phyloP scores from a whole-genome alignment of 2,888 invertebrate genomes.

The Furcula furcula region DNA sequence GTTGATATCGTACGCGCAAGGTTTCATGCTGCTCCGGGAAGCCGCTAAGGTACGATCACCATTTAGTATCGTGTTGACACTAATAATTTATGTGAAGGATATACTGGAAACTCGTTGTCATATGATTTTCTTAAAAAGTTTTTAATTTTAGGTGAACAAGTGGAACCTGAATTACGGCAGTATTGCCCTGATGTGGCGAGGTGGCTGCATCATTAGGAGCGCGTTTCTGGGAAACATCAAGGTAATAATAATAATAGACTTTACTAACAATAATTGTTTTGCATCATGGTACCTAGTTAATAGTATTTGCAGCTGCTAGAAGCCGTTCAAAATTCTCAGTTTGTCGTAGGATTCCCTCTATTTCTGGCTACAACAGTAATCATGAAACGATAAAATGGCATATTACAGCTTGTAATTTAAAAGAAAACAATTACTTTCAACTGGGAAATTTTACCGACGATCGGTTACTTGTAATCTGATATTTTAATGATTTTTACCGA shows the following conservation, averaged over 20 bases:
- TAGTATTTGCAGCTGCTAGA: no score
- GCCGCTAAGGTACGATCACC: constrained; percentile 87
- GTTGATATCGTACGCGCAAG: constrained; percentile 99
- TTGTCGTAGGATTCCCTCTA: no score
- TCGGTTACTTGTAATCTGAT: no score
- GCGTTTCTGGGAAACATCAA: constrained; percentile 74
- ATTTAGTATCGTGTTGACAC: background rate
- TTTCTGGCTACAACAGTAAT: no score
- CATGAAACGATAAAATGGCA: no score
- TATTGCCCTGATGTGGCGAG: constrained; percentile 99
- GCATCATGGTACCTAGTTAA: no score
- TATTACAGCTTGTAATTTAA: no score
- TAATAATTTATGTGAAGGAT: background rate
- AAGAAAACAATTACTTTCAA: no score
- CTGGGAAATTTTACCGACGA: no score
- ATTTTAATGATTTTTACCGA: no score
- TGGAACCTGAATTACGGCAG: constrained; percentile 99
- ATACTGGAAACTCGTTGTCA: background rate
- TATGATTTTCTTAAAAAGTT: background rate
- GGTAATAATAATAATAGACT: constrained; percentile 38
- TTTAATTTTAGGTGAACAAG: constrained; percentile 77
- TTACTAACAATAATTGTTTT: no score
- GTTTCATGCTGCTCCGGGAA: constrained; percentile 96
- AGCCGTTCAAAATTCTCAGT: no score
- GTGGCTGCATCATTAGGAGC: constrained; percentile 99